phyloP scores from a whole-genome alignment of 2,888 invertebrate species.

The Trilocha varians region DNA sequence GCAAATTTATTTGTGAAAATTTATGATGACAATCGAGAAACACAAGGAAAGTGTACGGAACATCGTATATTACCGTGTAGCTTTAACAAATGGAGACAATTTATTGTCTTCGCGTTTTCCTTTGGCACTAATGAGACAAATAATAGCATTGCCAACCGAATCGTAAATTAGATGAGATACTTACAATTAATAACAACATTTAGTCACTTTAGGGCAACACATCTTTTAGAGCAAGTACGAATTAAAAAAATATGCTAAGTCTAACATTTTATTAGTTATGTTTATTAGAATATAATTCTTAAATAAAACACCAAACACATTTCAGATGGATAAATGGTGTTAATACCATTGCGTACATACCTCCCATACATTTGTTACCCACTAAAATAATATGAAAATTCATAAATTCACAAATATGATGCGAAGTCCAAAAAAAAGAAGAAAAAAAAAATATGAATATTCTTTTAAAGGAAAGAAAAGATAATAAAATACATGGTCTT shows the following conservation, averaged over 20 bases:
- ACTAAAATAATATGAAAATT: too few relatives aligned
- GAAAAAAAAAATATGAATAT: neutral
- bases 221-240: too few relatives aligned
- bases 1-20: slow-evolving; percentile 18
- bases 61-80: slow-evolving; percentile 30
- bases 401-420: too few relatives aligned
- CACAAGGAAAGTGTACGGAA: slow-evolving; percentile 27
- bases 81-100: slow-evolving; percentile 34
- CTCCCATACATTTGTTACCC: too few relatives aligned
- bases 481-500: neutral
- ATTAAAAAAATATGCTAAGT: slow-evolving; percentile 13
- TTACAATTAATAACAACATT: neutral
- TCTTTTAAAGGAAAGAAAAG: neutral
- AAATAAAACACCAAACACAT: too few relatives aligned
- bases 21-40: slow-evolving; percentile 21
- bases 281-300: neutral
- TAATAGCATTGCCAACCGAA: slow-evolving; percentile 30
- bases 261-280: neutral
- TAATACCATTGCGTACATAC: too few relatives aligned
- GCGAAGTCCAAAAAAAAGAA: too few relatives aligned
- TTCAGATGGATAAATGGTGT: too few relatives aligned
- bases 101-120: slow-evolving; percentile 32
- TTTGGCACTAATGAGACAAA: slow-evolving; percentile 34
- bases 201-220: neutral
- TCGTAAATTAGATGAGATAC: slow-evolving; percentile 8